These are phyloP conservation scores for Lophius piscatorius DNA, from an alignment of 2,113 vertebrate genomes.

Conservation along the genomic window DNA sequence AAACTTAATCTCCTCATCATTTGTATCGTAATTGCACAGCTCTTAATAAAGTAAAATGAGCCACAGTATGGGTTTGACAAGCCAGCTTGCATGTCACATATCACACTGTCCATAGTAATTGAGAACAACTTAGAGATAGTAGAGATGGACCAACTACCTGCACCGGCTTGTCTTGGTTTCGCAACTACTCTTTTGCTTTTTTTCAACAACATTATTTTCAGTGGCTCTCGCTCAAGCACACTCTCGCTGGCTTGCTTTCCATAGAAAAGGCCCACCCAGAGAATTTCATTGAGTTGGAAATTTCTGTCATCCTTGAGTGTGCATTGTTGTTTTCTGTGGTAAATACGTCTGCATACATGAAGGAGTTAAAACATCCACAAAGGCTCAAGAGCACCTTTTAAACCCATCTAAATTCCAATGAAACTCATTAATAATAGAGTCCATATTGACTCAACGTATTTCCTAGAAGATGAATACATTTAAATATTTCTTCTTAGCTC, in stretches of 20 bases:
- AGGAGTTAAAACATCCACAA: constrained; percentile 9
- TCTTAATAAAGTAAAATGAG: too few relatives aligned
- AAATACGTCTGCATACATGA: constrained; percentile 19
- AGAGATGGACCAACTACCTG: constrained; percentile 4
- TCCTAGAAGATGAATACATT: too few relatives aligned
- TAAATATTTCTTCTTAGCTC: too few relatives aligned
- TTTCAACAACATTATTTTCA: constrained; percentile 44
- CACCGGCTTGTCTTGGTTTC: constrained; percentile 22
- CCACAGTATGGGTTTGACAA: too few relatives aligned
- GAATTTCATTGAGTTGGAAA: too few relatives aligned
- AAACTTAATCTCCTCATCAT: too few relatives aligned
- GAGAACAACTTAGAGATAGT: neutral
- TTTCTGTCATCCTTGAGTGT: neutral
- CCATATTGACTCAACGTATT: too few relatives aligned
- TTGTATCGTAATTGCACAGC: too few relatives aligned
- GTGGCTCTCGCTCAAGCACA: constrained; percentile 14
- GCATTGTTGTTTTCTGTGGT: neutral
- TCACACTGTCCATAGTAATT: too few relatives aligned
- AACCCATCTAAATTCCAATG: constrained; percentile 2
- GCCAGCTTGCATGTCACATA: too few relatives aligned
- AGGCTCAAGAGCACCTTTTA: too few relatives aligned
- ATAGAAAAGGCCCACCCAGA: constrained; percentile 8
- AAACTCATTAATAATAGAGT: too few relatives aligned
- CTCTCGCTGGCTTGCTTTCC: constrained; percentile 14
- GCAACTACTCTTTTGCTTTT: constrained; percentile 12